phyloP scores from a whole-genome alignment of 2,888 invertebrate genomes.

The Napeogenes inachia region DNA sequence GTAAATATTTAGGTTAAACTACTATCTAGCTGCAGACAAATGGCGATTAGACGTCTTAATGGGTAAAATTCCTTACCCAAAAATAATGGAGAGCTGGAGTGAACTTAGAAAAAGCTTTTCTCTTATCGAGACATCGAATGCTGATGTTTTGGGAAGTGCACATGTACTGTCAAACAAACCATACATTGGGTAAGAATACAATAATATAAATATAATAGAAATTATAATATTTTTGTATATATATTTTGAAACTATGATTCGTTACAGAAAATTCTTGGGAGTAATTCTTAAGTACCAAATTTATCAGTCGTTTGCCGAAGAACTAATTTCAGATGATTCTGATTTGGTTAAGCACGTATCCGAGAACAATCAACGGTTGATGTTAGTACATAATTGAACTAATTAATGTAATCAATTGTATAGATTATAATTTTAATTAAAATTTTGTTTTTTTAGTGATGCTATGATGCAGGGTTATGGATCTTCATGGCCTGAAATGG shows the following conservation, averaged over 20 bases:
- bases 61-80: slow-evolving; percentile 53
- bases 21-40: slow-evolving; percentile 75
- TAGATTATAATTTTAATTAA: slow-evolving; percentile 4
- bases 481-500: slow-evolving; percentile 66
- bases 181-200: slow-evolving; percentile 64
- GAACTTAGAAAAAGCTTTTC: slow-evolving; percentile 70
- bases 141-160: slow-evolving; percentile 72
- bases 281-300: slow-evolving; percentile 77
- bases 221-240: neutral
- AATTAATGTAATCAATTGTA: neutral
- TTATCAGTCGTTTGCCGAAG: slow-evolving; percentile 70
- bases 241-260: slow-evolving; percentile 11
- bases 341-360: slow-evolving; percentile 64
- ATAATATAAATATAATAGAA: neutral
- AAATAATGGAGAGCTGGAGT: slow-evolving; percentile 68
- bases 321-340: slow-evolving; percentile 61
- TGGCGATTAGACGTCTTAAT: slow-evolving; percentile 72
- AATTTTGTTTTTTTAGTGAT: slow-evolving; percentile 47
- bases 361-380: slow-evolving; percentile 56
- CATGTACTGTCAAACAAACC: slow-evolving; percentile 74
- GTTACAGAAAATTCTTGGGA: slow-evolving; percentile 77
- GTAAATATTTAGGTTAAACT: slow-evolving; percentile 62
- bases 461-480: slow-evolving; percentile 68
- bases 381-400: slow-evolving; percentile 48
- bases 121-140: slow-evolving; percentile 61